Percentiles rank a stretch among this genome's conserved stretches.
Conservation (phyloP, 2,888 invertebrate species). For the Hypolimnas misippus region DNA sequence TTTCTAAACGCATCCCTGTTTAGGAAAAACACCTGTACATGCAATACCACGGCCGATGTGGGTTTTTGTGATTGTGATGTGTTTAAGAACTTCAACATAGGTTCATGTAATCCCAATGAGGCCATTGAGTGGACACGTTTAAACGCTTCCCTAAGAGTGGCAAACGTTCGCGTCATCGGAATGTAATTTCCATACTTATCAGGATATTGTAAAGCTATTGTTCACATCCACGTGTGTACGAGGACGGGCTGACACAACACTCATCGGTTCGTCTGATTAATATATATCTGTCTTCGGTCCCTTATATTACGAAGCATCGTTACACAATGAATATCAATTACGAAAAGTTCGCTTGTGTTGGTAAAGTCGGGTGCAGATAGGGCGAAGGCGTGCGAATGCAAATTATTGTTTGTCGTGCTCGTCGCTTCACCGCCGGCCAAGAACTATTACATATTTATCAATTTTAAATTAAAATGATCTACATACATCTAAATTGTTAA, state of each 20-base stretch:
- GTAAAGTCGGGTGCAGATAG: conserved; percentile 6
- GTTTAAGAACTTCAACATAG: too few relatives aligned
- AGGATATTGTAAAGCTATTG: conserved; percentile 33
- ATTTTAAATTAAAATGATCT: conserved; percentile 2
- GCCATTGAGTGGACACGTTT: too few relatives aligned
- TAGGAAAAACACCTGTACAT: too few relatives aligned
- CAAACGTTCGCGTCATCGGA: conserved; percentile 30
- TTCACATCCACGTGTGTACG: conserved; percentile 43
- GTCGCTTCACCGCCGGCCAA: conserved; percentile 5
- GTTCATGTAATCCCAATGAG: too few relatives aligned
- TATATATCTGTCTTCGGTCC: conserved; percentile 60
- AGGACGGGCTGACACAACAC: conserved; percentile 46
- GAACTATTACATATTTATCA: conserved; percentile 11
- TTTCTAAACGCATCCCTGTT: too few relatives aligned
- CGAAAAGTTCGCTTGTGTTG: conserved; percentile 45
- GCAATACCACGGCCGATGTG: too few relatives aligned
- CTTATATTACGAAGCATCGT: conserved; percentile 55
- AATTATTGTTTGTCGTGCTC: conserved; percentile 10
- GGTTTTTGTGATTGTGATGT: too few relatives aligned
- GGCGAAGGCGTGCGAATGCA: conserved; percentile 11
- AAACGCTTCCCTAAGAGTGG: background rate
- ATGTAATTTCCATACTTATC: conserved; percentile 35
- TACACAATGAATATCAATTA: conserved; percentile 67
- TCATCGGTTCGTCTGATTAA: conserved; percentile 57
- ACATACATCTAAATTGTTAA: too few relatives aligned